Base-by-base conservation (phyloP, 2,797 vertebrate genomes). In the Enteromius viviparus region DNA sequence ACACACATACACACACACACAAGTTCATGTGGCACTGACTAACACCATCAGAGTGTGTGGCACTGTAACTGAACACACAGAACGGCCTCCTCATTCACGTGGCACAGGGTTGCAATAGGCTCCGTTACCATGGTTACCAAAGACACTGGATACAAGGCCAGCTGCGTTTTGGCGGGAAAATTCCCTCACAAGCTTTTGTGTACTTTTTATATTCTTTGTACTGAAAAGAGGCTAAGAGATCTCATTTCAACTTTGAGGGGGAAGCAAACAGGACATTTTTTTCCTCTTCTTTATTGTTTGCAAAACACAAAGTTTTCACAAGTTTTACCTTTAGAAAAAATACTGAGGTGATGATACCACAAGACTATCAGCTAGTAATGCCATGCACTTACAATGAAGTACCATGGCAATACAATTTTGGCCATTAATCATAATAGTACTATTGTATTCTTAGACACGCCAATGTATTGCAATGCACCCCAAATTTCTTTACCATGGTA, bases 151-250 rank as follows among this genome's bases (percentile, higher is more conserved):
- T 72, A 84, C 55, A 19, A 64, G 47, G 80, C 70, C 80, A 79
- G 86, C 86, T 85, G 82, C 53, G 12, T 76, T 78, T 82, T 86
- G 85, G 85, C 85, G 87, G 64, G 80, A 87, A 82, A 84, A 53
- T 34, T 82, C 76, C 71, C 85, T 84, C 55, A 14, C n/a, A 77
- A 42, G 69, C 82, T 72, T 85, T 86, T 87, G 82, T 87, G 74
- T 65, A 75, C 83, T 37, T 76, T 85, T 69, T 2, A 26, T 60
- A 51, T 79, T 82, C 76, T 65, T 70, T 78, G 65, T 79, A 55
- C 8, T 69, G 66, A 81, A 72, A 78, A 85, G 68, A 72, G 42
- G 11, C 40, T 1, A 49, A 64, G 72, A 80, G 55, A 76, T 70
- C 69, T 68, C n/a, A 58, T 84, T 51, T 37, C 53, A 14, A 15